Evolutionary conservation across 2,888 invertebrate species (phyloP).

Genomic region (Lasioglossum morio): DNA sequence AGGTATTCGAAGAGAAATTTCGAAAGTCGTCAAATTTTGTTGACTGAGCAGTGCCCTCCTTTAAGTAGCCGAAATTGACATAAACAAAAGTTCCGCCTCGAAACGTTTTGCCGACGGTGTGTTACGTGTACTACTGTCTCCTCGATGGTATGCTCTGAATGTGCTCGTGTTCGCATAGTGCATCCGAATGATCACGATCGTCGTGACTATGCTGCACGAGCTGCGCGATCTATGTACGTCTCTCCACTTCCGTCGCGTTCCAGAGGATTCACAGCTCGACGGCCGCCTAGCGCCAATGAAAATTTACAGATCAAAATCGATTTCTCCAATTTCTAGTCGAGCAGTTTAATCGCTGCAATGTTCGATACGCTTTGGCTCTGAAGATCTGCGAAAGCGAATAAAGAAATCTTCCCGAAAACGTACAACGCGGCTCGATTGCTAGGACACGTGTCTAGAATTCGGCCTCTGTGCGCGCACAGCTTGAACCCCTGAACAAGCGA

Average conservation of each 20-base stretch:
- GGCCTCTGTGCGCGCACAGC: not conserved
- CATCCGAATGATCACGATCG: constrained; percentile 67
- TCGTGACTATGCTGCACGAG: constrained; percentile 73
- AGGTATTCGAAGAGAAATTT: not conserved
- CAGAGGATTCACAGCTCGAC: constrained; percentile 26
- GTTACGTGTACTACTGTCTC: constrained; percentile 55
- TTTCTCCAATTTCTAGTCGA: not conserved
- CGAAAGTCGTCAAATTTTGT: not conserved
- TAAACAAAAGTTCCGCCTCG: not conserved
- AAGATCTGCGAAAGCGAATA: not conserved
- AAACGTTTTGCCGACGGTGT: not conserved
- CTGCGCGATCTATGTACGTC: constrained; percentile 43
- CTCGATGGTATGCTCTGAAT: constrained; percentile 69
- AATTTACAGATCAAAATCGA: not conserved
- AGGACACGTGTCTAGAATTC: not conserved
- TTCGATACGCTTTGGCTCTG: not conserved
- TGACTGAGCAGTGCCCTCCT: not conserved
- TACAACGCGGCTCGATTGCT: not conserved
- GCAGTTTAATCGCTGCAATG: not conserved
- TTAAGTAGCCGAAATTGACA: not conserved
- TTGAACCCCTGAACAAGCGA: not conserved
- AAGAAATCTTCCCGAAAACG: not conserved
- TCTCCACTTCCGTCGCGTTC: constrained; percentile 43
- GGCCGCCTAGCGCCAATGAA: not conserved
- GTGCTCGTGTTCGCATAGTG: constrained; percentile 75